Base-by-base conservation (phyloP, 2,113 vertebrate genomes). In the Bombycilla garrulus region DNA sequence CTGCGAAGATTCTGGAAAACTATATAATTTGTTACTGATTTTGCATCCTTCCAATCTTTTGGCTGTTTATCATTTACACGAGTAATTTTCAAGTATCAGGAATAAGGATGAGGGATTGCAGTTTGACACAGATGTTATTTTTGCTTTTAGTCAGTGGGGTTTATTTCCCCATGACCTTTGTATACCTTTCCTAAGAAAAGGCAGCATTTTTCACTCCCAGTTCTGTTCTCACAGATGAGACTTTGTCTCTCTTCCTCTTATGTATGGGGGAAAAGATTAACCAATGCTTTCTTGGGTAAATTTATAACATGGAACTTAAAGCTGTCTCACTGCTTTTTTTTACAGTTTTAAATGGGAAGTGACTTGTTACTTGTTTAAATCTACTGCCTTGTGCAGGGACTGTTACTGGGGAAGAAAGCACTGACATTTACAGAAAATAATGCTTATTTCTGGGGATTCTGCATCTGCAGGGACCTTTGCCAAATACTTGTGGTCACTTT, bases 401-500 rank as follows among this genome's bases (percentile, higher is more conserved):
- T 92, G 62, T 53, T 89, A 44, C 50, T 93, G 78, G n/a, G 51
- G 47, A 92, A 51, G 42, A n/a, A 54, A 83, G 73, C 76, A 71
- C 70, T 93, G 90, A 78, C 88, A 87, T 67, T 50, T 77, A 81
- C 73, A 93, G 54, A 89, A 87, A 93, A 65, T 92, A 78, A 89
- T 54, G 40, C 88, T 96, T 48, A 36, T 90, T 97, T 86, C 74
- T 96, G 88, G 94, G 57, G 70, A 70, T 95, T 96, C 72, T 98
- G 57, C 94, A 94, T 95, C 89, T 96, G 86, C 96, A 99, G 99
- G 99, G 99, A 93, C 99, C 99, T 81, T 96, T 99, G 96, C 99
- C 99, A 81, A 99, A 98, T 91, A 99, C 99, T 14, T 99, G 99
- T 69, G 99, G 99, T 81, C 98, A 99, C 97, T 99, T 99, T 44